Evolutionary conservation across 2,888 invertebrate species (phyloP).

Genomic region (Drosophila fulvimacula): DNA sequence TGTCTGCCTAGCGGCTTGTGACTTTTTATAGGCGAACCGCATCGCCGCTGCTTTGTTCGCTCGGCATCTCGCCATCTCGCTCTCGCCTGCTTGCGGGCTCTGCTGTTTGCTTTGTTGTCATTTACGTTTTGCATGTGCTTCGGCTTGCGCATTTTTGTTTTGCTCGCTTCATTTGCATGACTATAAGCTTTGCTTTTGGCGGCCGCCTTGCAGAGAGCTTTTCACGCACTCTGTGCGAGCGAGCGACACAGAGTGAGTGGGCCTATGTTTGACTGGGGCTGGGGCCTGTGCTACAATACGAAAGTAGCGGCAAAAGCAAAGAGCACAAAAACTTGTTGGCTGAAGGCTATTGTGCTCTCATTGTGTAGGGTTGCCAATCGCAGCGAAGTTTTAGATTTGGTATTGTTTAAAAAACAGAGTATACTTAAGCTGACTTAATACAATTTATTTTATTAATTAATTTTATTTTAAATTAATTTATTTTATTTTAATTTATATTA

Average conservation of each 20-base stretch:
- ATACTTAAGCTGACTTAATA: neutral
- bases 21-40: conserved; percentile 35
- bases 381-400: neutral
- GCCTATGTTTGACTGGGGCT: conserved; percentile 28
- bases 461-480: neutral
- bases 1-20: conserved; percentile 16
- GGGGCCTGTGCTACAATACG: conserved; percentile 19
- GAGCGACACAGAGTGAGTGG: too few species aligned
- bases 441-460: neutral
- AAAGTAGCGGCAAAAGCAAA: conserved; percentile 31
- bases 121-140: conserved; percentile 33
- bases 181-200: conserved; percentile 29
- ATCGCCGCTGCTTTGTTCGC: conserved; percentile 4
- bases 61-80: conserved; percentile 4
- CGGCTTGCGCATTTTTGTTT: conserved; percentile 67
- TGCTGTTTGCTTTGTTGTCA: conserved; percentile 57
- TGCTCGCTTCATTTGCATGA: conserved; percentile 66
- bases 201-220: conserved; percentile 29
- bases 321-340: conserved; percentile 70
- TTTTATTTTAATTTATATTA: neutral
- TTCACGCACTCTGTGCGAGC: too few species aligned
- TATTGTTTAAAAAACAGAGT: neutral
- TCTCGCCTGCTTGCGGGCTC: conserved; percentile 12
- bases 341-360: conserved; percentile 57
- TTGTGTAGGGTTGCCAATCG: conserved; percentile 46